Evolutionary conservation across 2,888 invertebrate genomes (phyloP).

Genomic region (Athetis lepigone): DNA sequence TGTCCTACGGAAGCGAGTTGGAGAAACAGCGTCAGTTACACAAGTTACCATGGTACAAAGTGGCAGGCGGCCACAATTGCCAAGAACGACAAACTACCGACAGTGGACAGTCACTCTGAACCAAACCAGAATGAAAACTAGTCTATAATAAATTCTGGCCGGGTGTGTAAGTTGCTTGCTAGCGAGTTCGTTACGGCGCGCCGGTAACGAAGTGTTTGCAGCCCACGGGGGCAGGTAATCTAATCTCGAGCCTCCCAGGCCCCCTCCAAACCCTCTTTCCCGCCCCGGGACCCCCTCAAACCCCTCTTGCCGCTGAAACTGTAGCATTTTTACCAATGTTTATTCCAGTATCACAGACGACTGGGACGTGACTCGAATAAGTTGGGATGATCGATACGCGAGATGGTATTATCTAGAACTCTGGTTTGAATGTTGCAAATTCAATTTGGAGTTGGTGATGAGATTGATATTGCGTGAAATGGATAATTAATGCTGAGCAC

Average conservation of each 20-base stretch:
- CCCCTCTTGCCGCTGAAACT: conserved; percentile 62
- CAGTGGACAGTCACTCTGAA: conserved; percentile 26
- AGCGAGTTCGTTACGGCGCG: conserved; percentile 75
- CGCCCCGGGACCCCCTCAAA: conserved; percentile 39
- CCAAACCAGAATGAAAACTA: conserved; percentile 48
- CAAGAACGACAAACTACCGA: conserved; percentile 5
- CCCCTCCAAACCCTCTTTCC: conserved; percentile 45
- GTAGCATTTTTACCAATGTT: conserved; percentile 83
- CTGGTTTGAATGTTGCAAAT: conserved; percentile 51
- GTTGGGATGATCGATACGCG: conserved; percentile 57
- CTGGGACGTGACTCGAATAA: conserved; percentile 64
- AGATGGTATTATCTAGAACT: conserved; percentile 54
- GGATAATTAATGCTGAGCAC: neutral
- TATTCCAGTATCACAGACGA: conserved; percentile 84
- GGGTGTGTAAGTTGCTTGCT: conserved; percentile 52
- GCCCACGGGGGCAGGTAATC: conserved; percentile 87
- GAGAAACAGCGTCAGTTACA: neutral
- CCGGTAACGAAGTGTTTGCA: conserved; percentile 88
- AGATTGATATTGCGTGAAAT: conserved; percentile 32
- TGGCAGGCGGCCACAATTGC: neutral
- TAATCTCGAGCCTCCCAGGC: conserved; percentile 73
- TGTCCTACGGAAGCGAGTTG: neutral
- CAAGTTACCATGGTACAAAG: neutral
- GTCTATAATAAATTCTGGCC: conserved; percentile 55
- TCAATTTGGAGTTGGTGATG: conserved; percentile 44